phyloP scores from a whole-genome alignment of 2,888 invertebrate genomes.

The Troilus luridus region DNA sequence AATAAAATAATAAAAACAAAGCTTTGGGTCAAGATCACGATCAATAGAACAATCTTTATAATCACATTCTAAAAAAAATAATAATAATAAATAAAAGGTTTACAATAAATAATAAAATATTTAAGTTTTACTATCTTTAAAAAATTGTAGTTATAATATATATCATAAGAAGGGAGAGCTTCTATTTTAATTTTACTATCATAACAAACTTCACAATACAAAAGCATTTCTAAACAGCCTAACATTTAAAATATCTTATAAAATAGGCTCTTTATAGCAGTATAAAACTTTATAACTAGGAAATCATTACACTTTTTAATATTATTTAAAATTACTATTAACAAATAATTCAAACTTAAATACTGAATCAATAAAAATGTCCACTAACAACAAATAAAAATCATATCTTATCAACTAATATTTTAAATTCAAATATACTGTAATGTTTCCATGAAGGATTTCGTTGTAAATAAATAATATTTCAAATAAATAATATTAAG shows the following conservation, averaged over 20 bases:
- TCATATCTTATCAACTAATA: background rate
- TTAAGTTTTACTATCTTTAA: background rate
- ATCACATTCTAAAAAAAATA: background rate
- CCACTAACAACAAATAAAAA: background rate
- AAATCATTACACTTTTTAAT: background rate
- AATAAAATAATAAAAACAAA: conserved; percentile 29
- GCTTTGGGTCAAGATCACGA: conserved; percentile 53
- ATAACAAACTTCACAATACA: conserved; percentile 17
- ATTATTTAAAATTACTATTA: background rate
- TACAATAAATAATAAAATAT: conserved; percentile 1
- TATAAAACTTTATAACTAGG: background rate
- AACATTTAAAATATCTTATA: conserved; percentile 5
- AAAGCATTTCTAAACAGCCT: conserved; percentile 23
- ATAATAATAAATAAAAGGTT: background rate
- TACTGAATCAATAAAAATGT: background rate
- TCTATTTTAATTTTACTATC: background rate
- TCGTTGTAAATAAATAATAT: background rate
- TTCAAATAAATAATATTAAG: background rate
- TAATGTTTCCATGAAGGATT: background rate
- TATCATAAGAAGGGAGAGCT: background rate
- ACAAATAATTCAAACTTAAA: conserved; percentile 6
- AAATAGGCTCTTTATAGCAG: background rate
- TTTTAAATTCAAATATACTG: background rate
- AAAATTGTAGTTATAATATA: background rate
- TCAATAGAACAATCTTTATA: background rate